Evolutionary conservation across 2,888 invertebrate genomes (phyloP).

Genomic region (Caenorhabditis afra): DNA sequence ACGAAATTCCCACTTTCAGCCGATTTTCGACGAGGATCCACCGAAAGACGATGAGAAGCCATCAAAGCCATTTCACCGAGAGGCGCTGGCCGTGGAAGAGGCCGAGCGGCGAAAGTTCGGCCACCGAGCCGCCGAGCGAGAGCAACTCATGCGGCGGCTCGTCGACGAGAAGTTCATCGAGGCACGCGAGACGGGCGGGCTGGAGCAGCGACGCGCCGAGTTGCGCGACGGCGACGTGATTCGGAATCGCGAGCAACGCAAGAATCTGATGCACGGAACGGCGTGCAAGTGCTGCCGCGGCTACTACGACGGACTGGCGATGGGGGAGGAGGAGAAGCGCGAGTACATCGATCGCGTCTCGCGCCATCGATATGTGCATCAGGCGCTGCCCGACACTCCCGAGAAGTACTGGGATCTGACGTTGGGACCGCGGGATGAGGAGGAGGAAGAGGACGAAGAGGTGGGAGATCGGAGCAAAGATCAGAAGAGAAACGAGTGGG

Average conservation of each 20-base stretch:
- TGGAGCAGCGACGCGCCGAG: conserved; percentile 23
- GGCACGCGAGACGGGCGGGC: conserved; percentile 32
- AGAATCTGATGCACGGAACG: conserved; percentile 65
- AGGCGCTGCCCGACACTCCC: conserved; percentile 70
- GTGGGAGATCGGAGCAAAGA: neutral
- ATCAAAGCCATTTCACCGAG: neutral
- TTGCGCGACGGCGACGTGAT: conserved; percentile 49
- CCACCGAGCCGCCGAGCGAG: conserved; percentile 17
- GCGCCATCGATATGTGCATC: conserved; percentile 69
- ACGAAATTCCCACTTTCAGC: neutral
- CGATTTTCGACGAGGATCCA: conserved; percentile 17
- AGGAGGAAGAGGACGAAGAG: conserved; percentile 1
- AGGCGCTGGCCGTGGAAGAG: conserved; percentile 15
- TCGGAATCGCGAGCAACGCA: conserved; percentile 37
- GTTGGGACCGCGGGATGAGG: conserved; percentile 33
- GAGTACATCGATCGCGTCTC: conserved; percentile 68
- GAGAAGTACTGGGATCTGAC: conserved; percentile 72
- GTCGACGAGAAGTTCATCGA: conserved; percentile 37
- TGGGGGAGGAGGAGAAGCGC: conserved; percentile 61
- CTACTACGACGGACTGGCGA: conserved; percentile 71
- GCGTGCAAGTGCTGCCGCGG: conserved; percentile 70
- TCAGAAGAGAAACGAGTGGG: neutral
- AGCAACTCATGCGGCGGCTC: conserved; percentile 35
- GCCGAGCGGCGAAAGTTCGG: conserved; percentile 20
- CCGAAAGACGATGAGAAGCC: too few relatives aligned